A percentile compares a stretch with the other conserved stretches of the same genome.
phyloP scores from a whole-genome alignment of 1,140 invertebrate genomes.

The Drosophila virilis region DNA sequence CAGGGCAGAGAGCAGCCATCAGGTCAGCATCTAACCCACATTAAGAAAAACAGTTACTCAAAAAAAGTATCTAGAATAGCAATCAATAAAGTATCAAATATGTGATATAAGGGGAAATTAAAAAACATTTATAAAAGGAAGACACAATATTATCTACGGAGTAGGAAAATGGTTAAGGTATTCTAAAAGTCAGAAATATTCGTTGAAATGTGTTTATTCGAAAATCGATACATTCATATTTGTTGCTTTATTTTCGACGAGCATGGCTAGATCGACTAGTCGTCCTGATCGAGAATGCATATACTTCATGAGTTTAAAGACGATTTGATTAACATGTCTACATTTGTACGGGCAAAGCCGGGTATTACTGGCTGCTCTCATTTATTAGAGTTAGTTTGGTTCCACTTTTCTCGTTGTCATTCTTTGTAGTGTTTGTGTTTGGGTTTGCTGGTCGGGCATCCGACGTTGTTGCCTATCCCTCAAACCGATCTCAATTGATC shows the following conservation, averaged over 20 bases:
- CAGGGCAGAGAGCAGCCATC: constrained; percentile 12
- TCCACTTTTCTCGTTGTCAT: constrained; percentile 27
- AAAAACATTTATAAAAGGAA: background rate
- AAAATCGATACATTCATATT: no score
- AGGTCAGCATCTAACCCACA: constrained; percentile 32
- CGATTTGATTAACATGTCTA: no score
- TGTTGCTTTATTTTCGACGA: no score
- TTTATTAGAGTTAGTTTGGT: background rate
- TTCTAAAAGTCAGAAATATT: no score
- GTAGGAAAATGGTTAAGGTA: no score
- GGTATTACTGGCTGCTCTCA: no score
- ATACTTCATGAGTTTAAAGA: no score
- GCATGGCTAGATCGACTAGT: no score
- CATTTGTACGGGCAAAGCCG: no score
- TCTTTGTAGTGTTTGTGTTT: constrained; percentile 17
- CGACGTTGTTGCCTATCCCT: constrained; percentile 51
- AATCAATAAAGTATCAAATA: background rate
- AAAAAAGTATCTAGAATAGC: background rate
- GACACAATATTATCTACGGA: background rate
- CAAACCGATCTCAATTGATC: constrained; percentile 77
- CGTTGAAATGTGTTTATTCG: no score
- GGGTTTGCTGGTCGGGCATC: constrained; percentile 14
- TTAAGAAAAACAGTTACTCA: background rate
- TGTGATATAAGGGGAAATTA: background rate
- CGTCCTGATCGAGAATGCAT: no score